Evolutionary conservation across 1,140 invertebrate genomes (phyloP).

Genomic region (Episyrphus balteatus): DNA sequence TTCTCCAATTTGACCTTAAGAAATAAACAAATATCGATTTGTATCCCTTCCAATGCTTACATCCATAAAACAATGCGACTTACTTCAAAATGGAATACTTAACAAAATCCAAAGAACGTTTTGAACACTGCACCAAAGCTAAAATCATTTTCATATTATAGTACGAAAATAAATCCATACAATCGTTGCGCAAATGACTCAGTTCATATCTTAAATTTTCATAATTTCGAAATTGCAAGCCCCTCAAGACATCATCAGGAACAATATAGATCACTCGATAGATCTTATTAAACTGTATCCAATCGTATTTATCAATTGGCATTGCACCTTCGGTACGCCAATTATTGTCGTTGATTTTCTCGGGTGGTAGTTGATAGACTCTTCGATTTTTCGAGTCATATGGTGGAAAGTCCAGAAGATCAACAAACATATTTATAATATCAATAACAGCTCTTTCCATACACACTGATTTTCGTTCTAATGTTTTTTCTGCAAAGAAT

Average conservation of each 20-base stretch:
- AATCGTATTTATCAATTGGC: conserved; percentile 30
- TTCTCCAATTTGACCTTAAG: conserved; percentile 18
- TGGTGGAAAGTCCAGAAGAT: conserved; percentile 45
- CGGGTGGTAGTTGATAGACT: conserved; percentile 20
- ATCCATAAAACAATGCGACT: neutral
- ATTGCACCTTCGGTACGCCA: conserved; percentile 18
- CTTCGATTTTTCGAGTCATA: conserved; percentile 25
- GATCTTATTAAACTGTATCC: conserved; percentile 29
- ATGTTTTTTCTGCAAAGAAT: conserved; percentile 31
- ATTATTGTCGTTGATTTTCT: conserved; percentile 22
- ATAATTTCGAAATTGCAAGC: conserved; percentile 19
- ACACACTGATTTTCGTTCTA: conserved; percentile 47
- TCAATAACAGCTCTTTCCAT: conserved; percentile 55
- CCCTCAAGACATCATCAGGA: conserved; percentile 15
- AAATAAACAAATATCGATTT: neutral
- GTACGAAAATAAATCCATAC: conserved; percentile 60
- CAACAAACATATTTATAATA: conserved; percentile 59
- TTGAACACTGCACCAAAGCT: conserved; percentile 54
- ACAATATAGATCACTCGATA: conserved; percentile 22
- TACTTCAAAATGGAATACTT: conserved; percentile 43
- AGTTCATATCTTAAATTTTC: conserved; percentile 41
- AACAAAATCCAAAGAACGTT: conserved; percentile 53
- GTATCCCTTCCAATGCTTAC: neutral
- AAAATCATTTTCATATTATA: conserved; percentile 61
- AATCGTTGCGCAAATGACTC: conserved; percentile 51